These are phyloP conservation scores for Etheostoma nigrum DNA, from an alignment of 2,797 vertebrate genomes.

Conservation along the genomic window DNA sequence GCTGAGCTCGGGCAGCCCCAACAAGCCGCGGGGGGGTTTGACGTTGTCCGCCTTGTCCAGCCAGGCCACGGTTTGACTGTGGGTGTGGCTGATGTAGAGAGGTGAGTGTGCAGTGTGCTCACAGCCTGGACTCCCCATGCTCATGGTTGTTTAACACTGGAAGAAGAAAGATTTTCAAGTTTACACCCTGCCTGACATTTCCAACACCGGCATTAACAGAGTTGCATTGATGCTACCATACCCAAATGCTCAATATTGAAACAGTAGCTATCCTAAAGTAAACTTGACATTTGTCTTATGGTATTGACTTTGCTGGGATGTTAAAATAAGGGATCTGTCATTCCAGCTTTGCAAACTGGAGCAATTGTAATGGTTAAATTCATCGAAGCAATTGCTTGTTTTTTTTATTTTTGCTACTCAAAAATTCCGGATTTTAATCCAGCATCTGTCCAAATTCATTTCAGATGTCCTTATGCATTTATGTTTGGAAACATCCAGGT, in stretches of 20 bases:
- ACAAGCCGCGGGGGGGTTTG: slow-evolving; percentile 76
- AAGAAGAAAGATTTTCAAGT: slow-evolving; percentile 11
- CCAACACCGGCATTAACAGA: slow-evolving; percentile 20
- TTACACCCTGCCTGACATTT: slow-evolving; percentile 31
- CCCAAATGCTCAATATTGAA: slow-evolving; percentile 61
- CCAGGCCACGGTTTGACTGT: slow-evolving; percentile 76
- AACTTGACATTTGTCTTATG: slow-evolving; percentile 61
- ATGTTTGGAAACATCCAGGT: background rate
- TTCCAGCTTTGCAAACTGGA: slow-evolving; percentile 8
- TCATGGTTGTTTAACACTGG: slow-evolving; percentile 31
- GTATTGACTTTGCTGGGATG: slow-evolving; percentile 65
- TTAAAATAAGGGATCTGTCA: slow-evolving; percentile 46
- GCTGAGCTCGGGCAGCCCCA: slow-evolving; percentile 82
- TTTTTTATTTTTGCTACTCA: background rate
- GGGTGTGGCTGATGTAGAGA: slow-evolving; percentile 66
- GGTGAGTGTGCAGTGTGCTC: slow-evolving; percentile 73
- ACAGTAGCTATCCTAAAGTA: slow-evolving; percentile 63
- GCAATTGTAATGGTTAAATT: slow-evolving; percentile 1
- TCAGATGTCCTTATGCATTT: background rate
- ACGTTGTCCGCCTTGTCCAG: slow-evolving; percentile 78
- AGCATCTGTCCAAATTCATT: background rate
- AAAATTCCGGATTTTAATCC: background rate
- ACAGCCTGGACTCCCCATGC: slow-evolving; percentile 89
- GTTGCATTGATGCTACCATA: slow-evolving; percentile 40
- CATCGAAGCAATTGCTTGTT: slow-evolving; percentile 10